These are phyloP conservation scores for Hucho hucho DNA, from an alignment of 2,113 vertebrate genomes.

Conservation along the genomic window DNA sequence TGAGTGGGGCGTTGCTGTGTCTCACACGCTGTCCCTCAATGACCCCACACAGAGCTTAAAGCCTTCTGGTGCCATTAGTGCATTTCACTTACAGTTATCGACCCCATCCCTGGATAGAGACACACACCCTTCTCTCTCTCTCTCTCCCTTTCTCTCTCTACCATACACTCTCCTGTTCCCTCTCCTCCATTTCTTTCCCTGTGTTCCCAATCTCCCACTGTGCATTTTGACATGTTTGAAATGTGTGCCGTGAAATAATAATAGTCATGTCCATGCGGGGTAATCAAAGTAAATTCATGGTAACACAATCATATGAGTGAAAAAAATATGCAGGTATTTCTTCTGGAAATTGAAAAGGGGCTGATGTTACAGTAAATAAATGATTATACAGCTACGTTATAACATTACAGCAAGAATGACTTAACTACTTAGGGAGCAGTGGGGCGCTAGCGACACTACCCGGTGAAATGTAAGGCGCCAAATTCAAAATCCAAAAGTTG, in stretches of 20 bases:
- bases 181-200: constrained; percentile 26
- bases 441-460: no score
- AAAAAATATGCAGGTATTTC: no score
- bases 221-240: not conserved
- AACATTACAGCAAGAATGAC: no score
- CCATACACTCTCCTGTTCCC: constrained; percentile 24
- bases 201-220: not conserved
- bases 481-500: no score
- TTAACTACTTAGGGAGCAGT: no score
- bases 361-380: no score
- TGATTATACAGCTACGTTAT: no score
- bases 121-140: constrained; percentile 12
- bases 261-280: not conserved
- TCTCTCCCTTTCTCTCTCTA: constrained; percentile 15
- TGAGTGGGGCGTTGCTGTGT: constrained; percentile 21
- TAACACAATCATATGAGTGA: no score
- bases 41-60: constrained; percentile 20
- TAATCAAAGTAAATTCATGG: not conserved
- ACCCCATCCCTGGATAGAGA: not conserved
- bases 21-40: constrained; percentile 12
- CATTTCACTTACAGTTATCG: constrained; percentile 26
- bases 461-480: no score
- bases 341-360: no score
- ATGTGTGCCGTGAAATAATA: not conserved
- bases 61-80: not conserved